Evolutionary conservation across 35 echinoderm and acorn worm genomes (phyloP), one percentile per base, ranked within the genome.

Genomic region (Heliocidaris erythrogramma): DNA sequence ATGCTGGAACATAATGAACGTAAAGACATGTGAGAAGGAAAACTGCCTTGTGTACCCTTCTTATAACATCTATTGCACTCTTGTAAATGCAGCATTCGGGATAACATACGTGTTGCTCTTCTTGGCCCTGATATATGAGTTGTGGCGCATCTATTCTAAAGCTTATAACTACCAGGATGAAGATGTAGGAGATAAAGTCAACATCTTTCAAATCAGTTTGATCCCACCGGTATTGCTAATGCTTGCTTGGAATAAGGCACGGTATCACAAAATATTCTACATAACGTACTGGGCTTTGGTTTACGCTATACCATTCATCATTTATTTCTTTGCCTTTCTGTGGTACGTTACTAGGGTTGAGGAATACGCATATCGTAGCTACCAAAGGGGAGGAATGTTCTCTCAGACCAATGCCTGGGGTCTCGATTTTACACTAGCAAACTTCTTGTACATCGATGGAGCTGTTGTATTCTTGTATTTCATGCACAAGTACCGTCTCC

Each of bases 151-250:
- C 31, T 47, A 48, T 13, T 89, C 87, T 16, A 42, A 30, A 89
- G 11, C 2, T 47, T 47, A 17, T 14, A 89, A 89, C 9, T 32
- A 27, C 31, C 47, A 48, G 31, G 47, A 89, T 48, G 87, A 89
- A 48, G 87, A 13, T 30, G 21, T 17, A 8, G 87, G 31, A 89
- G 87, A 89, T 18, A 47, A n/a, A 18, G 87, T 89, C 10, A 89
- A 89, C 87, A 89, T 89, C 47, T 35, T 89, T 21, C 31, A 31
- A 48, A 89, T 89, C 47, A 27, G 24, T 48, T n/a, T 89, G 12
- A 89, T 89, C 87, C 87, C 87, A 89, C 87, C 87, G 2, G 11
- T 89, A 7, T 47, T 89, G 31, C 87, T 89, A 9, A 47, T 89
- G 31, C 47, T 32, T 32, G 47, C 31, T 32, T 89, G 13, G 32